Base-by-base conservation (phyloP, 2,797 vertebrate species). In the Rhinichthys osculus region DNA sequence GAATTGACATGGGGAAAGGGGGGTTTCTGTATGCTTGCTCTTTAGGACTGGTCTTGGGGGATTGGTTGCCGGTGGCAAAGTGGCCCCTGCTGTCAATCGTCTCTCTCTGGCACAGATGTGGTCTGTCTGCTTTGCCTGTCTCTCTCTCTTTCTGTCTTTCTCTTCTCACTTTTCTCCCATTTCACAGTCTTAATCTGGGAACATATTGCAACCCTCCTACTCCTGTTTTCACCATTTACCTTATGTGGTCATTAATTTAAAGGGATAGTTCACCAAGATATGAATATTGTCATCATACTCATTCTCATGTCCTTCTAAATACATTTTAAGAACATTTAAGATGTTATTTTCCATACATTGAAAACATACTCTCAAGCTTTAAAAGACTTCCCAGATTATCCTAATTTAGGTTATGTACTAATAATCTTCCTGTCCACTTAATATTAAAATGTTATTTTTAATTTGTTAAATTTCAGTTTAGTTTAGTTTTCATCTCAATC, bases 61-160 rank as follows among this genome's bases (percentile, higher is more conserved):
- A 86, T 90, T 89, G 52, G 57, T 87, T 42, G 92, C 93, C 91
- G 83, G 72, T 14, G 91, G 93, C 92, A 84, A 86, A 90, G 85
- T 83, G 87, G 87, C 81, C 84, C 90, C 90, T 93, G 91, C 92
- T 93, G 93, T 93, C 76, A 81, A 86, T 91, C 89, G 88, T 93
- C 91, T 93, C 90, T 89, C 89, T 83, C 90, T 84, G 90, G 91
- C 90, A 86, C 90, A 90, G 81, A 74, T 64, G 84, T n/a, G 87
- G 89, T 90, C 50, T 74, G 72, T 64, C 73, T 73, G 47, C 86
- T 83, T 73, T 70, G 40, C 64, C 57, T 72, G 83, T 59, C 73
- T 77, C 38, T 54, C 87, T 87, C 64, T 89, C 88, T 88, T 57
- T 57, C 82, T 64, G 27, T 80, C 27, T 76, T 89, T 88, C 77